Evolutionary conservation across 2,797 vertebrate species (phyloP), one percentile per base, ranked within the genome.

Genomic region (Takifugu ocellatus): DNA sequence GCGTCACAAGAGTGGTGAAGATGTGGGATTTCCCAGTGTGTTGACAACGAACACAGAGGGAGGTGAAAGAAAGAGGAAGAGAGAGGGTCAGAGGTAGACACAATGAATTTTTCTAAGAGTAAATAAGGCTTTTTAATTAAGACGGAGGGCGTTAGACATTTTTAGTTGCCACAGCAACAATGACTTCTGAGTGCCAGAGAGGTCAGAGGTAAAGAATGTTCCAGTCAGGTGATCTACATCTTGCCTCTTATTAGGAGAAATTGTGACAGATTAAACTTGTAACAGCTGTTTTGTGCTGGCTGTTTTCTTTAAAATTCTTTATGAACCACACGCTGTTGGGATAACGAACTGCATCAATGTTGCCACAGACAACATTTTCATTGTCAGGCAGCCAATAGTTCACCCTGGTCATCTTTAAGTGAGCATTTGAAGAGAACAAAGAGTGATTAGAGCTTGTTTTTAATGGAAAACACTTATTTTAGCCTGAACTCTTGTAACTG

Each of bases 61-160:
- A 63, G 44, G 47, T 47, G 45, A 56, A 67, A 48, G 54, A 4
- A 52, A 72, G 48, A 70, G 70, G 70, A 74, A 74, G 55, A 53
- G 33, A 57, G 65, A 59, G 61, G 78, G 80, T 83, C 75, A 77
- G 47, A 77, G 66, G 74, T 51, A 66, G 69, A 64, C 72, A 79
- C 75, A 79, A 83, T 74, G 42, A 81, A 71, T 84, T 74, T 76
- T 79, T 77, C 73, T 68, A 70, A 0, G 26, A 68, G 70, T 80
- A 82, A 87, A 85, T 84, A 76, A 84, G 73, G 76, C 56, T 64
- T 82, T 87, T 85, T 86, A 87, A 87, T 86, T 83, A 86, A 81
- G 77, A 83, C 56, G 4, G 69, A 84, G 72, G 56, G 31, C 12
- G 11, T 49, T 48, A 46, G 63, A 58, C 46, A 6, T 62, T 81